Base-by-base conservation (phyloP, 2,113 vertebrate genomes). In the Halcyon senegalensis region DNA sequence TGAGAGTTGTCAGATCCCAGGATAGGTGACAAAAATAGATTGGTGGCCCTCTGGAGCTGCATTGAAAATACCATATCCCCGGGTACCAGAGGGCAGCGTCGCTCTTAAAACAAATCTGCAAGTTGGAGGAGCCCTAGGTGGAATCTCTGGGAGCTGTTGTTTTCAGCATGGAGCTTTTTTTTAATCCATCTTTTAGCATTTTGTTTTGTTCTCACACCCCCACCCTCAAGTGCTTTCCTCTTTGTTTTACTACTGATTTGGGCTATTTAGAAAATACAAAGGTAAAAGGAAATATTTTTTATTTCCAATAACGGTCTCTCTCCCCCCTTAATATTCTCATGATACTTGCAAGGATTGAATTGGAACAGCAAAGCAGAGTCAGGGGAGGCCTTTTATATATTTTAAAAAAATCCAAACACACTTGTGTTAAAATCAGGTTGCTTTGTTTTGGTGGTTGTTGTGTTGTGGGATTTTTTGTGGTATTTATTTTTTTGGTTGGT, bases 1-100 rank as follows among this genome's bases (percentile, higher is more conserved):
- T 85, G 95, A 92, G 96, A 96, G 56, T 95, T 96, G 94, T 94
- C 95, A 95, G 82, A 94, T 86, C 68, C 80, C 75, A 80, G 84
- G 84, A 68, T 78, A 94, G 94, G 96, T 97, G 94, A 89, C 94
- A 96, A 87, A 95, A 95, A 95, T 62, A 63, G 82, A 81, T 66
- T 76, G 87, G 85, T 89, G 91, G 56, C 80, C 80, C 89, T 93
- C 74, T 51, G 86, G 85, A 63, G 64, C 4, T 84, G 70, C 53
- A 90, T 93, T 96, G 94, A 94, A 81, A 89, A 83, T 80, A 28
- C 89, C 62, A 44, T 91, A 83, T 92, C 79, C 86, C 31, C 2
- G 62, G 60, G 78, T 91, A 79, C 50, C 60, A 95, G 84, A 95
- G 92, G 94, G 92, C 94, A 96, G 53, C 4, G 14, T 43, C 56